Percentiles rank a stretch among this genome's conserved stretches.
phyloP scores from a whole-genome alignment of 2,888 invertebrate genomes.

The Azorinus chamasolen region DNA sequence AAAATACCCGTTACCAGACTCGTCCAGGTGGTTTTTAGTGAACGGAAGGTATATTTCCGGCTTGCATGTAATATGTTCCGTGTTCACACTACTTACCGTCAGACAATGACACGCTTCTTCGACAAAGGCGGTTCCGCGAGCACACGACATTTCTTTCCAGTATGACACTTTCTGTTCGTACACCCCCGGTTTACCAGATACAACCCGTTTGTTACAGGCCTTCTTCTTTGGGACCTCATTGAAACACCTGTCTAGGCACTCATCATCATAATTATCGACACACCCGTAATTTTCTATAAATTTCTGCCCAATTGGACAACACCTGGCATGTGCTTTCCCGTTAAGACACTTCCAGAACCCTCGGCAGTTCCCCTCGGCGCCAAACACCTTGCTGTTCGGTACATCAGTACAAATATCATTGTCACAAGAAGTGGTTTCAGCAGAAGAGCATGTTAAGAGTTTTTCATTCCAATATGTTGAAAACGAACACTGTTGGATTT shows the following conservation, averaged over 20 bases:
- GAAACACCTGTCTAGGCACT: constrained; percentile 2
- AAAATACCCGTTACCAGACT: constrained; percentile 58
- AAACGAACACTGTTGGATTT: constrained; percentile 64
- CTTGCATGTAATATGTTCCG: constrained; percentile 5
- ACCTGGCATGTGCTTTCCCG: constrained; percentile 62
- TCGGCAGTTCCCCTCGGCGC: constrained; percentile 65
- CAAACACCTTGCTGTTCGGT: constrained; percentile 18
- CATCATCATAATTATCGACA: too few species aligned
- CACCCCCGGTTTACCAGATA: constrained; percentile 45
- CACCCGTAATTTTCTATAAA: constrained; percentile 36
- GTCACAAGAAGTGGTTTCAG: constrained; percentile 55
- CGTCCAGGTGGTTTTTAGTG: constrained; percentile 52
- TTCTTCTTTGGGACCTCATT: constrained; percentile 51
- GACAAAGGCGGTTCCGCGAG: constrained; percentile 66
- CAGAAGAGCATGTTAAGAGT: constrained; percentile 54
- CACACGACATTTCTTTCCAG: constrained; percentile 66
- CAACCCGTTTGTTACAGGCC: constrained; percentile 66
- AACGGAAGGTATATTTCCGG: constrained; percentile 69
- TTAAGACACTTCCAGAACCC: constrained; percentile 72
- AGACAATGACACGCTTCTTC: constrained; percentile 49
- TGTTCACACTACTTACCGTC: neutral
- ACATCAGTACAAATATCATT: constrained; percentile 48
- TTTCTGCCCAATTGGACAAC: constrained; percentile 69
- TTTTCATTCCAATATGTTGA: constrained; percentile 69
- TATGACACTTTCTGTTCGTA: constrained; percentile 68